Evolutionary conservation across 1,140 invertebrate species (phyloP).

Genomic region (Atta texana): DNA sequence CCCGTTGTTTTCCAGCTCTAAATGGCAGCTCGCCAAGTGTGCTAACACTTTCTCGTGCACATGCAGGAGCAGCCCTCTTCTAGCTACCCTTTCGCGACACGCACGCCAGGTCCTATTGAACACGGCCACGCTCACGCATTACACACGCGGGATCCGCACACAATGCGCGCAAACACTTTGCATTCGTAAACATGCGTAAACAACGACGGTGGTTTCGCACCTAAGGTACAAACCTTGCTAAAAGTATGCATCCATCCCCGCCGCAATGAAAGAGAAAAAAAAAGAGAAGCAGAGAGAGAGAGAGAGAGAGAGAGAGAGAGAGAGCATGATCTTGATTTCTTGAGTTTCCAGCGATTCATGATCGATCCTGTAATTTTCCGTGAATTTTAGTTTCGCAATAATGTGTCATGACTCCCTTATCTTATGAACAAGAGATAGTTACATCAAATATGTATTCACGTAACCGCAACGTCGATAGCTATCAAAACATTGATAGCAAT

Average conservation of each 20-base stretch:
- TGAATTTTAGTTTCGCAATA: neutral
- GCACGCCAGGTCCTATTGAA: slow-evolving; percentile 81
- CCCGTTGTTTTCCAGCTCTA: slow-evolving; percentile 78
- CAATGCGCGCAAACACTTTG: slow-evolving; percentile 86
- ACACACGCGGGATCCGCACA: slow-evolving; percentile 79
- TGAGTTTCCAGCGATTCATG: neutral
- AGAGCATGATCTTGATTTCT: neutral
- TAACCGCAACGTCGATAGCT: neutral
- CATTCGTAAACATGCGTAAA: slow-evolving; percentile 86
- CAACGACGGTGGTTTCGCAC: slow-evolving; percentile 84
- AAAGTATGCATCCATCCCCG: slow-evolving; percentile 17
- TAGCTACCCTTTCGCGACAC: slow-evolving; percentile 74
- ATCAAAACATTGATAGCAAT: slow-evolving; percentile 7
- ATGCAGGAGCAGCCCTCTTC: slow-evolving; percentile 75
- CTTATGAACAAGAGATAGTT: neutral
- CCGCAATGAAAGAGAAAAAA: neutral
- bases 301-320: too few species aligned
- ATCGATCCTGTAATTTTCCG: neutral
- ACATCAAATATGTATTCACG: neutral
- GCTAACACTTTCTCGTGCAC: slow-evolving; percentile 81
- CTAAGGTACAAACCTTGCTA: slow-evolving; percentile 73
- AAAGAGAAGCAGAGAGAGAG: too few species aligned
- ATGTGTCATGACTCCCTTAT: neutral
- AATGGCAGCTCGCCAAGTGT: slow-evolving; percentile 85
- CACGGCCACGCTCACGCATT: slow-evolving; percentile 79